These are phyloP conservation scores for Scopus umbretta DNA, from an alignment of 2,113 vertebrate genomes.

Conservation along the genomic window DNA sequence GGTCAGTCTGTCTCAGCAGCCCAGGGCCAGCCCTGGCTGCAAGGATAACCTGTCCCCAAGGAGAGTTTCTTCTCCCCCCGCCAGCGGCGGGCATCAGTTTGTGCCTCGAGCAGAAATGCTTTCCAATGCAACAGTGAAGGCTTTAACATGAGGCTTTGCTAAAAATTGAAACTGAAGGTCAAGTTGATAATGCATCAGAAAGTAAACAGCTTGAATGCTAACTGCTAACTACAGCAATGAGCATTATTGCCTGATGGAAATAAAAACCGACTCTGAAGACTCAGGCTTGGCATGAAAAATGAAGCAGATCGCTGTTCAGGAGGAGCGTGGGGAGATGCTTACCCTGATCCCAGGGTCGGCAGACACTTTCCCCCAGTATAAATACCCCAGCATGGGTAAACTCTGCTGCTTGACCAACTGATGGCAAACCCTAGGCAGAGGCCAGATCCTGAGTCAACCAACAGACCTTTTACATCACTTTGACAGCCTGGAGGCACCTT, in stretches of 20 bases:
- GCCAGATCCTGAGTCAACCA: not conserved
- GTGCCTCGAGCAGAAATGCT: not conserved
- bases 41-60: not conserved
- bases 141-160: constrained; percentile 4
- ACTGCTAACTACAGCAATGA: constrained; percentile 62
- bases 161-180: constrained; percentile 59
- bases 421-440: not conserved
- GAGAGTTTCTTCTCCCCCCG: not conserved
- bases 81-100: not conserved
- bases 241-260: constrained; percentile 56
- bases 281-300: constrained; percentile 10
- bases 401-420: not conserved
- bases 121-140: not conserved
- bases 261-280: constrained; percentile 22
- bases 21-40: not conserved
- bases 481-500: not conserved
- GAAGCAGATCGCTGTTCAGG: not conserved
- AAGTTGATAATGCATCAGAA: constrained; percentile 58
- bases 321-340: not conserved
- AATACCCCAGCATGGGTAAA: not conserved
- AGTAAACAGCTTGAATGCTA: constrained; percentile 66
- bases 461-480: not conserved
- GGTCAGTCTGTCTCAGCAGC: not conserved
- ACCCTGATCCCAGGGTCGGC: accelerated
- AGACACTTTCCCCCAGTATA: not conserved